Conservation (phyloP, 1,140 invertebrate genomes). For the Aphelenchoides fujianensis region DNA sequence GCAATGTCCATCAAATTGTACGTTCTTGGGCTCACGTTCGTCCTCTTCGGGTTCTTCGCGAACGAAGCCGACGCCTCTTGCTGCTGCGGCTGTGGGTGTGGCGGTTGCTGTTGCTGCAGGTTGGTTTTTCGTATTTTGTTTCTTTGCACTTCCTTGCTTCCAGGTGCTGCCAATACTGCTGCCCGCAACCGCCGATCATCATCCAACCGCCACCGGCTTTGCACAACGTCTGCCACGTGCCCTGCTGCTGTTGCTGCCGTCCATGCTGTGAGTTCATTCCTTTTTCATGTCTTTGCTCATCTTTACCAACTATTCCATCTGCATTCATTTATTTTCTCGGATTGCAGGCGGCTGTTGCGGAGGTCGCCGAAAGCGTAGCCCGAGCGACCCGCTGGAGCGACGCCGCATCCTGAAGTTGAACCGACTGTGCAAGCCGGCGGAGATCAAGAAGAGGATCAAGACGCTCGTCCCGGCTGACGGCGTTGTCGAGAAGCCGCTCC, state of each 20-base stretch:
- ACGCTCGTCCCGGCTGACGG: background rate
- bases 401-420: conserved; percentile 4
- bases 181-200: conserved; percentile 45
- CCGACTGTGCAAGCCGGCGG: background rate
- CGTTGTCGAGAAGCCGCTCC: background rate
- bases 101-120: background rate
- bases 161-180: conserved; percentile 28
- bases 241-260: conserved; percentile 35
- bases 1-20: background rate
- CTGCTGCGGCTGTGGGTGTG: background rate
- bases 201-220: conserved; percentile 42
- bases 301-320: conserved; percentile 3
- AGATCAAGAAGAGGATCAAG: background rate
- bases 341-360: conserved; percentile 8
- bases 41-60: background rate
- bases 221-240: conserved; percentile 46
- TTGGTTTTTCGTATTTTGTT: background rate
- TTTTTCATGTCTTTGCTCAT: too few species aligned
- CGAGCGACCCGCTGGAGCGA: conserved; percentile 4
- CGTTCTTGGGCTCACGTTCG: background rate
- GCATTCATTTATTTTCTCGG: background rate
- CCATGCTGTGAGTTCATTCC: too few species aligned
- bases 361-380: conserved; percentile 1
- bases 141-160: background rate
- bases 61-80: background rate